Evolutionary conservation across 2,888 invertebrate genomes (phyloP).

Genomic region (Rhingia rostrata): DNA sequence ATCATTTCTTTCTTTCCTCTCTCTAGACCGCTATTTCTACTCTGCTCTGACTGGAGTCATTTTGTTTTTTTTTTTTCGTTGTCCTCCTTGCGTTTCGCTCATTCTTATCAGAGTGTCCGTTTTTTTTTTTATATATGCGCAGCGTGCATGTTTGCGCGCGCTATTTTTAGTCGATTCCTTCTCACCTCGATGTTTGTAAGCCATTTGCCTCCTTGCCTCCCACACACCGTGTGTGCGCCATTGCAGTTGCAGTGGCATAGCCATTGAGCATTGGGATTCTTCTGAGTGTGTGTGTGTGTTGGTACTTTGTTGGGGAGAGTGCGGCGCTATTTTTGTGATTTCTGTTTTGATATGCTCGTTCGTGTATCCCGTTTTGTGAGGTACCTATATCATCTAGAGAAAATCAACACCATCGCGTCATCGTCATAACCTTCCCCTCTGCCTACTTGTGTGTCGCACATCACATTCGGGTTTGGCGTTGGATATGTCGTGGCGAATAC

Average conservation of each 20-base stretch:
- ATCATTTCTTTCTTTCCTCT: conserved; percentile 11
- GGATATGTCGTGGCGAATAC: conserved; percentile 50
- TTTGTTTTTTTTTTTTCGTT: conserved; percentile 5
- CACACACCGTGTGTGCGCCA: background rate
- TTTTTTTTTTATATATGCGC: conserved; percentile 60
- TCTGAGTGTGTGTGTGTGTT: conserved; percentile 4
- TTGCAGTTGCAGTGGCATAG: conserved; percentile 8
- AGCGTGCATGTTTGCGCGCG: conserved; percentile 65
- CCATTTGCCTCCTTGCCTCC: conserved; percentile 33
- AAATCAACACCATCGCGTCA: background rate
- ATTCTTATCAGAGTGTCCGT: conserved; percentile 14
- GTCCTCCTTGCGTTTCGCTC: conserved; percentile 5
- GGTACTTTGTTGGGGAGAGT: conserved; percentile 42
- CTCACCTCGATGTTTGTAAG: conserved; percentile 50
- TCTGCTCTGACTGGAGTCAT: background rate
- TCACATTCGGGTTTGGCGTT: conserved; percentile 14
- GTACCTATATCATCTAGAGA: background rate
- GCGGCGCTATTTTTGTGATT: conserved; percentile 68
- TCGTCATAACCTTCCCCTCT: conserved; percentile 5
- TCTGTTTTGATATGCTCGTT: conserved; percentile 72
- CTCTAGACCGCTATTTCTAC: background rate
- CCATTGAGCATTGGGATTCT: conserved; percentile 31
- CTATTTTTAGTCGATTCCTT: conserved; percentile 73
- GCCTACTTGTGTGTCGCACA: background rate
- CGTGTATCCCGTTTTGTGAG: conserved; percentile 60